Evolutionary conservation across 2,113 vertebrate genomes (phyloP), one percentile per base, ranked within the genome.

Genomic region (Gracilinanus agilis): DNA sequence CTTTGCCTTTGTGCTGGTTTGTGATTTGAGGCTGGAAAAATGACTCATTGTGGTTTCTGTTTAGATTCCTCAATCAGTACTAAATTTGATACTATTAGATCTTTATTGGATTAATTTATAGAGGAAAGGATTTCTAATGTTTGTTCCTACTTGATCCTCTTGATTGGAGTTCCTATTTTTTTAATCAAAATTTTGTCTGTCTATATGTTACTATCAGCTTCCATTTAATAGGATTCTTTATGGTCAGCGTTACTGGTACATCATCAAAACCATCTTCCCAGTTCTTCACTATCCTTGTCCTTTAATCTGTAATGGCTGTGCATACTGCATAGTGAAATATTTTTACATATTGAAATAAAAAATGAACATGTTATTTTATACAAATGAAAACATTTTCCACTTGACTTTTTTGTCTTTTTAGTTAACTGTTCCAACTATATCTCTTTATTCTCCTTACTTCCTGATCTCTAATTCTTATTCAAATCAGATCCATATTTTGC

Each of bases 301-400:
- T 19, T 40, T 83, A 83, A 40, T 83, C n/a, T 83, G 16, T 19
- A 40, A 2, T 83, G 19, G 6, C 6, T 40, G 9, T 83, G 7
- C 34, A 21, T 75, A 23, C 40, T 23, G 6, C 67, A 75, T 75
- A 75, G 7, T 55, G 16, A 55, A 13, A 55, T 55, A 55, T 23
- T 21, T 75, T 13, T 75, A 6, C 67, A 83, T 21, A 6, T 75
- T 83, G 16, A 49, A 1, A 40, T 6, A 89, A 0, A n/a, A 34
- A 67, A 11, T 54, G 1, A 6, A 24, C 54, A 0, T 1, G 23
- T 2, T 49, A 9, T 23, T 16, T 24, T 27, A 54, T 0, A 0
- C 19, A 53, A n/a, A 91, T 8, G 19, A n/a, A 53, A 13, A 27
- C 9, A 23, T 24, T n/a, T 44, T 11, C 1, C 40, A 3, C 1